Evolutionary conservation across 2,888 invertebrate genomes (phyloP), one percentile per base, ranked within the genome.

Genomic region (Pammene fasciana): DNA sequence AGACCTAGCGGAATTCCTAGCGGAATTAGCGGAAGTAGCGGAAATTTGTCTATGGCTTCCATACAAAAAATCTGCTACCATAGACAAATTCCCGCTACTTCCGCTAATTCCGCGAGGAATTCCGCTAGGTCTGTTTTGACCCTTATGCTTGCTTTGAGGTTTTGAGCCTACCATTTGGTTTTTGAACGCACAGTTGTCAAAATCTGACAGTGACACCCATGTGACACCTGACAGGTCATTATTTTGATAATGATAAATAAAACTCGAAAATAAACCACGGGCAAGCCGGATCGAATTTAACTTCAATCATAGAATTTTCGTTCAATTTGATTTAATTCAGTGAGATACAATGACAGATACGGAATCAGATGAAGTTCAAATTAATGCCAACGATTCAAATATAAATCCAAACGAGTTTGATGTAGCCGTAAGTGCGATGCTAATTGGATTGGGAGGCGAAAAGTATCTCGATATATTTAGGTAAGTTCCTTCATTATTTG

Each of bases 401-500:
- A 82, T 89, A 72, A 85, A 89, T 77, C 90, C 89, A 36, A 84
- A 81, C 71, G 85, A 84, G 66, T 92, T 88, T 74, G 92, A 89
- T 79, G 81, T 88, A 16, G 86, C 92, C 4, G 83, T 92, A 48
- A 83, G 79, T 74, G 86, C 92, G 56, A 75, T 93, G 65, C 75
- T 93, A 56, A 80, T 86, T 26, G 87, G 88, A 13, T 65, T 89
- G 65, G 90, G 86, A 48, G 93, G 88, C 61, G 90, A 92, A 79
- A 86, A 87, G 83, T 93, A 90, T 75, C 79, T 88, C 43, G 82
- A 89, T 72, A 81, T 89, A 74, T 93, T 93, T 75, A 87, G 84
- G 93, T 92, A 82, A 80, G 76, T 67, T 38, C 8, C 60, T 9
- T 43, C 1, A 16, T 14, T 13, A 9, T 14, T 16, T 5, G 38